Evolutionary conservation across 2,797 vertebrate species (phyloP).

Genomic region (Cygnus olor): DNA sequence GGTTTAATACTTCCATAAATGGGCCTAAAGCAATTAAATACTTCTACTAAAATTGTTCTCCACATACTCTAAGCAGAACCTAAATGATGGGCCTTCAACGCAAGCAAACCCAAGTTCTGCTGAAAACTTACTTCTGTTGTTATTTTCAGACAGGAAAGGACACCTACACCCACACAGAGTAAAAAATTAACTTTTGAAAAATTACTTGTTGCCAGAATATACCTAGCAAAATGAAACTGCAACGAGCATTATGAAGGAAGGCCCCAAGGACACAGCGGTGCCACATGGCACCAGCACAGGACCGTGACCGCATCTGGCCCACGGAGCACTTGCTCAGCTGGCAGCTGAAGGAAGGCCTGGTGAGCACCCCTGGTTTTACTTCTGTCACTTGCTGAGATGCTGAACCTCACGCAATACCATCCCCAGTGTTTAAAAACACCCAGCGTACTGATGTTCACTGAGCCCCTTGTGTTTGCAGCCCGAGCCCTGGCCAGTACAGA

Average conservation of each 20-base stretch:
- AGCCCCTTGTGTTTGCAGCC: not conserved
- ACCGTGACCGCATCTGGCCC: accelerated
- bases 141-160: slow-evolving; percentile 41
- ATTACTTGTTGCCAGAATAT: not conserved
- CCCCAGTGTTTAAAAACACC: not conserved
- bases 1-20: slow-evolving; percentile 66
- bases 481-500: accelerated
- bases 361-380: accelerated
- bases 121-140: slow-evolving; percentile 41
- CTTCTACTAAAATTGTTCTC: slow-evolving; percentile 50
- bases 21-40: slow-evolving; percentile 53
- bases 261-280: not conserved
- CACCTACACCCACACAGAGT: slow-evolving; percentile 22
- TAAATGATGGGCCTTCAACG: slow-evolving; percentile 1
- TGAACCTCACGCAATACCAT: not conserved
- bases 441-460: not conserved
- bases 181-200: slow-evolving; percentile 4
- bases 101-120: slow-evolving; percentile 22
- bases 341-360: not conserved
- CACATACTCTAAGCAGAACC: slow-evolving; percentile 18
- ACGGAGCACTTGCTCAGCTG: not conserved
- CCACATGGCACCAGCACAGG: accelerated
- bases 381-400: accelerated
- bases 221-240: slow-evolving; percentile 1
- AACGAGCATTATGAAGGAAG: not conserved